Evolutionary conservation across 2,113 vertebrate species (phyloP).

Genomic region (human (Homo sapiens)): GRCh38 chr2:67405001-67405500

Average conservation of each 20-base stretch:
- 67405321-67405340: slow-evolving; percentile 87
- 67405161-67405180: slow-evolving; percentile 68
- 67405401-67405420: background rate
- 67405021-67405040: background rate
- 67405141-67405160: slow-evolving; percentile 83
- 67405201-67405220: slow-evolving; percentile 59
- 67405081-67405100: background rate
- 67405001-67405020: slow-evolving; percentile 59
- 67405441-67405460: too few species aligned
- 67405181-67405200: slow-evolving; percentile 52
- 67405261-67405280: slow-evolving; percentile 60
- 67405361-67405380: slow-evolving; percentile 20
- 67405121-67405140: slow-evolving; percentile 62
- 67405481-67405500: background rate
- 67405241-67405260: slow-evolving; percentile 70
- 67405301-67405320: slow-evolving; percentile 87
- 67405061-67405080: background rate
- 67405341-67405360: slow-evolving; percentile 31
- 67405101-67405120: slow-evolving; percentile 33
- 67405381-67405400: background rate
- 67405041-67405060: slow-evolving; percentile 22
- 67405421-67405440: background rate
- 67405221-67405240: slow-evolving; percentile 61
- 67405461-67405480: background rate
- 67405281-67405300: slow-evolving; percentile 83